Evolutionary conservation across 2,113 vertebrate genomes (phyloP).

Genomic region (Lophura nycthemera): DNA sequence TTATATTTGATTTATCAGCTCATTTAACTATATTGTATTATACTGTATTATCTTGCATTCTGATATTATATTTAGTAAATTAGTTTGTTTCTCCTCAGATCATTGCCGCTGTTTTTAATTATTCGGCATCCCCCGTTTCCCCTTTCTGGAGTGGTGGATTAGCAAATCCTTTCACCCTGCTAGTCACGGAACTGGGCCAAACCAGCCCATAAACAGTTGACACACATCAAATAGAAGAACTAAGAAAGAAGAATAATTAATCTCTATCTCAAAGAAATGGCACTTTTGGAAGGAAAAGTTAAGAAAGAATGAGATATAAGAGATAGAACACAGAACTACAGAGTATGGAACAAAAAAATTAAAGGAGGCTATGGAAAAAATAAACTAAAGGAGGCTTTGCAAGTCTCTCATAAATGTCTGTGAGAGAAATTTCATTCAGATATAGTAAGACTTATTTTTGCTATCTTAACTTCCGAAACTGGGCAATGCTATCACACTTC

Average conservation of each 20-base stretch:
- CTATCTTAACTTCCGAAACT: neutral
- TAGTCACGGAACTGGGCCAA: no score
- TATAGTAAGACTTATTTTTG: neutral
- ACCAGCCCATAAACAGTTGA: no score
- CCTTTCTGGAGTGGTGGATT: no score
- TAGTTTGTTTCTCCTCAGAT: no score
- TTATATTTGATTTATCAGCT: no score
- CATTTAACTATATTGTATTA: no score
- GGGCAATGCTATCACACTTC: neutral
- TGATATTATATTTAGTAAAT: no score
- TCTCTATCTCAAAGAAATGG: neutral
- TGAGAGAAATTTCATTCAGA: neutral
- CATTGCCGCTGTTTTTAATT: no score
- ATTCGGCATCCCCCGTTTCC: no score
- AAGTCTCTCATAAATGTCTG: neutral
- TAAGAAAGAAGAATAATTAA: neutral
- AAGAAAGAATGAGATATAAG: neutral
- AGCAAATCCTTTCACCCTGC: no score
- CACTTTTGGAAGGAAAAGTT: neutral
- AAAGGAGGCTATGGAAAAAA: neutral
- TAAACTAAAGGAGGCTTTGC: neutral
- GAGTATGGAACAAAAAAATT: neutral
- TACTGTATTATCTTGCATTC: no score
- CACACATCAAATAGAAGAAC: neutral
- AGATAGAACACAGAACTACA: neutral